phyloP scores from a whole-genome alignment of 2,888 invertebrate species.

The Ophion slaviceki region DNA sequence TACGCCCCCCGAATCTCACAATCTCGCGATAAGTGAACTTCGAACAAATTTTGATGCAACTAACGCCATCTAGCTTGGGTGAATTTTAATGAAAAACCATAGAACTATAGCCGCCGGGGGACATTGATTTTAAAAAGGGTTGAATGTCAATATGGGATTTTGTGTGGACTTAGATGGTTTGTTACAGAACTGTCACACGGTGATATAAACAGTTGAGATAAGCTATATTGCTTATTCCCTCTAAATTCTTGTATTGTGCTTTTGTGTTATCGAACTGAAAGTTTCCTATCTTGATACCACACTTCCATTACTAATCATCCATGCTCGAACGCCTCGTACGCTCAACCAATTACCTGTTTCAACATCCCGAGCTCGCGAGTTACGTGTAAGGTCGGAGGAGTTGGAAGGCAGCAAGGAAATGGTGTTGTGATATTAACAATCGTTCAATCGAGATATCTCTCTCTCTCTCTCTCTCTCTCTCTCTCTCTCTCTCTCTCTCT shows the following conservation, averaged over 20 bases:
- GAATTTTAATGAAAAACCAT: no score
- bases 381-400: background rate
- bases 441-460: slow-evolving; percentile 42
- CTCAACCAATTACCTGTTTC: slow-evolving; percentile 32
- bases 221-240: background rate
- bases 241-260: background rate
- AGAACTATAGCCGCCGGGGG: no score
- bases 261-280: background rate
- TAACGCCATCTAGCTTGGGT: no score
- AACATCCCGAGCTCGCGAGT: slow-evolving; percentile 11
- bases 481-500: slow-evolving; percentile 10
- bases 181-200: no score
- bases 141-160: no score
- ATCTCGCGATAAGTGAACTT: no score
- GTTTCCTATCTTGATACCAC: slow-evolving; percentile 20
- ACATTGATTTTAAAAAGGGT: no score
- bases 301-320: slow-evolving; percentile 15
- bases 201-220: no score
- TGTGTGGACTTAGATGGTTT: no score
- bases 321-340: slow-evolving; percentile 19
- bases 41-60: no score
- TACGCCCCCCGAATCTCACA: no score
- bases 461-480: slow-evolving; percentile 6
- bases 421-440: slow-evolving; percentile 45
- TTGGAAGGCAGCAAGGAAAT: slow-evolving; percentile 36